Percentiles rank a stretch among this genome's conserved stretches.
These are phyloP conservation scores for Polia nebulosa DNA, from an alignment of 2,888 invertebrate species.

Conservation along the genomic window DNA sequence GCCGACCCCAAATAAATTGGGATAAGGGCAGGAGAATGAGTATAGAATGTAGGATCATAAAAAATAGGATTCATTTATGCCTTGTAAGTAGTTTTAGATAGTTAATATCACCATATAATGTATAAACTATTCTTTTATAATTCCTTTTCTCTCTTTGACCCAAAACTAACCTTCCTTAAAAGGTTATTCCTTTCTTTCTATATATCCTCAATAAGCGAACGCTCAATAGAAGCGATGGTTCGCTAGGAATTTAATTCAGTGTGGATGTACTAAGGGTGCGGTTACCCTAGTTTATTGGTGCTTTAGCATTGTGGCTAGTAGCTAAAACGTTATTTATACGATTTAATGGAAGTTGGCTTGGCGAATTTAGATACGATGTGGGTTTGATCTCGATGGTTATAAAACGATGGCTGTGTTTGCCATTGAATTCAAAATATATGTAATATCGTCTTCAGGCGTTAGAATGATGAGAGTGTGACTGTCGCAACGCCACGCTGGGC, in stretches of 20 bases:
- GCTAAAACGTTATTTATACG: conserved; percentile 12
- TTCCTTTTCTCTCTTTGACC: too few relatives aligned
- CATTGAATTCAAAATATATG: too few relatives aligned
- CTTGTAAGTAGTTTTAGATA: too few relatives aligned
- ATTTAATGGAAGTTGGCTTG: not conserved
- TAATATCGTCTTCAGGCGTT: too few relatives aligned
- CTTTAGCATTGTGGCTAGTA: conserved; percentile 8
- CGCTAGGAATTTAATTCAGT: conserved; percentile 46
- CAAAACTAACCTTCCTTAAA: not conserved
- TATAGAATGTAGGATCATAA: too few relatives aligned
- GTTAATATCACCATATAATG: too few relatives aligned
- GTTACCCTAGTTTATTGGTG: conserved; percentile 17
- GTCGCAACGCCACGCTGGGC: too few relatives aligned
- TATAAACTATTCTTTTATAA: not conserved
- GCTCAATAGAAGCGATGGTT: conserved; percentile 7
- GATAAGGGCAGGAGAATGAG: too few relatives aligned
- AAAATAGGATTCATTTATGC: too few relatives aligned
- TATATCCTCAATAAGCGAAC: not conserved
- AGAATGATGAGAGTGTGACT: too few relatives aligned
- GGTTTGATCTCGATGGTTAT: not conserved
- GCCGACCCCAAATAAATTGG: too few relatives aligned
- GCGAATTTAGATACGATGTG: conserved; percentile 11
- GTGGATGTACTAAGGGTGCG: conserved; percentile 28
- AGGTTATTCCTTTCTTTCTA: conserved; percentile 12
- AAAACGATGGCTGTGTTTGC: too few relatives aligned